phyloP scores from a whole-genome alignment of 2,888 invertebrate species.

The Macrophya annulata region DNA sequence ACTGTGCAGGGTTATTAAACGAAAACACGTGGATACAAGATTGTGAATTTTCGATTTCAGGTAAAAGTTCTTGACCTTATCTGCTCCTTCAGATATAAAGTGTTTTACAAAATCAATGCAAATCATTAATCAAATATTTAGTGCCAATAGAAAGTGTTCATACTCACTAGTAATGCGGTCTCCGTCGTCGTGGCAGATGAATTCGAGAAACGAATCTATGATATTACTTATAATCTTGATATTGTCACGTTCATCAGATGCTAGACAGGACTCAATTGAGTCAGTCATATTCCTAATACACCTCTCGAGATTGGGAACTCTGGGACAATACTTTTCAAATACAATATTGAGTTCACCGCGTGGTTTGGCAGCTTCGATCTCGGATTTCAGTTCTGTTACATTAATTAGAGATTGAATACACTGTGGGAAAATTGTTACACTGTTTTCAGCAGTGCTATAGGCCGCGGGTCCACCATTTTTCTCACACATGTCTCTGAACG shows the following conservation, averaged over 20 bases:
- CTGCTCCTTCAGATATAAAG: background rate
- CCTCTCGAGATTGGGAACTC: constrained; percentile 82
- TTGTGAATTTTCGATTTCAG: background rate
- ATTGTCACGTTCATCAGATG: constrained; percentile 83
- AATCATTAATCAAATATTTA: background rate
- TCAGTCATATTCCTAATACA: constrained; percentile 84
- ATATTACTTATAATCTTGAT: constrained; percentile 85
- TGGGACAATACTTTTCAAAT: constrained; percentile 88
- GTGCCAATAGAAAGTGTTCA: background rate
- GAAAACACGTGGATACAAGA: background rate
- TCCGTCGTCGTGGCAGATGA: constrained; percentile 90
- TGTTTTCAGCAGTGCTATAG: constrained; percentile 81
- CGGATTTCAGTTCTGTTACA: constrained; percentile 82
- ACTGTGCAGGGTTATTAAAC: too few species aligned
- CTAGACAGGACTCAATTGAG: constrained; percentile 84
- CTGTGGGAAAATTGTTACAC: constrained; percentile 76
- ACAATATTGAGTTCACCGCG: constrained; percentile 86
- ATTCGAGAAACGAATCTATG: constrained; percentile 86
- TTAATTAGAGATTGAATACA: constrained; percentile 85
- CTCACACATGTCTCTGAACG: constrained; percentile 85
- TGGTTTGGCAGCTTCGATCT: constrained; percentile 87
- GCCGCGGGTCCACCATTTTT: constrained; percentile 83
- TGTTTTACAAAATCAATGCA: background rate
- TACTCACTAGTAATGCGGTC: constrained; percentile 90
- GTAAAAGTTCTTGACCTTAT: background rate